Conservation (phyloP, 2,113 vertebrate genomes). For the Thalassoma bifasciatum region DNA sequence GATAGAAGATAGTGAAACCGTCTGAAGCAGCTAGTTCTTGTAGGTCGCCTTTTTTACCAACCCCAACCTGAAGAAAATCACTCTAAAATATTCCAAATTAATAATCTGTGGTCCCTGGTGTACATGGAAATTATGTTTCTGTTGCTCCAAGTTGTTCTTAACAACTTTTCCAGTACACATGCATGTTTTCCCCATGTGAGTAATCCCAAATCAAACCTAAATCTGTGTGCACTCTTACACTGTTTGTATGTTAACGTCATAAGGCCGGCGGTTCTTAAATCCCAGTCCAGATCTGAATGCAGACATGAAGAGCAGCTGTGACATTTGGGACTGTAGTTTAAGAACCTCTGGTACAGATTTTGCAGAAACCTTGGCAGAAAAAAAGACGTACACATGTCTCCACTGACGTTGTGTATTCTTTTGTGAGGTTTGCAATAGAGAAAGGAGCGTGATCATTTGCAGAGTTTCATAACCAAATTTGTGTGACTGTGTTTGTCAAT, state of each 20-base stretch:
- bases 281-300: background rate
- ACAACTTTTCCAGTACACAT: slow-evolving; percentile 93
- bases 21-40: background rate
- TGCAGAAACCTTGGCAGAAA: slow-evolving; percentile 6
- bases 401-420: slow-evolving; percentile 70
- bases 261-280: slow-evolving; percentile 46
- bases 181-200: slow-evolving; percentile 82
- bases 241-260: slow-evolving; percentile 44
- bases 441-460: background rate
- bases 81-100: slow-evolving; percentile 89
- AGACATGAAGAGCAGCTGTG: no score
- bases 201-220: background rate
- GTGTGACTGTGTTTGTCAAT: slow-evolving; percentile 49
- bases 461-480: slow-evolving; percentile 20
- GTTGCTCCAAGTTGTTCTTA: slow-evolving; percentile 88
- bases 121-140: slow-evolving; percentile 92
- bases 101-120: slow-evolving; percentile 85
- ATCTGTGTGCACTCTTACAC: slow-evolving; percentile 21
- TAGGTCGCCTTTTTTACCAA: background rate
- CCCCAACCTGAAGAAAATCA: slow-evolving; percentile 90
- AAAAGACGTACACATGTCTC: slow-evolving; percentile 75
- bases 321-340: slow-evolving; percentile 12
- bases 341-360: slow-evolving; percentile 42
- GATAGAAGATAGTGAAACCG: background rate
- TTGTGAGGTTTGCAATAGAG: slow-evolving; percentile 84